Evolutionary conservation across 2,113 vertebrate genomes (phyloP), one percentile per base, ranked within the genome.

Genomic region (Rhineura floridana): DNA sequence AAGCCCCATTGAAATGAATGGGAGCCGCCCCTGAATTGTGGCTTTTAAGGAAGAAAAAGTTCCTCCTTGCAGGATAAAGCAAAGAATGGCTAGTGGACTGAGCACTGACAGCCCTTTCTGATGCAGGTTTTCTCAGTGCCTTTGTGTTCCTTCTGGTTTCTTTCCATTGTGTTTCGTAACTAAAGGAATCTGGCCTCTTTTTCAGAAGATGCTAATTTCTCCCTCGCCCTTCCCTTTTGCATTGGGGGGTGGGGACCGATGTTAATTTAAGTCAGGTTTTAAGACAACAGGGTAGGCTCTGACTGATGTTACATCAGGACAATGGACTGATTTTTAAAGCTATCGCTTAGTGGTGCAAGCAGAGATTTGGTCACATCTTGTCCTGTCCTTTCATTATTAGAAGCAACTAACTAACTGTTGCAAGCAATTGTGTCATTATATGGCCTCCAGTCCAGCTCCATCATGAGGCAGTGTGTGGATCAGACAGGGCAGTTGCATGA

Each of bases 201-300:
- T 69, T 44, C 48, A 42, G 7, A 46, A 82, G 48, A 67, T 86
- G 0, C 25, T 83, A 76, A 83, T 91, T 87, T 88, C 88, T 90
- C 91, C 89, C 91, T 93, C 94, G n/a, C n/a, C n/a, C n/a, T n/a
- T n/a, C n/a, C n/a, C n/a, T n/a, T 90, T 94, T 92, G 86, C 91
- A 92, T 7, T 50, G 75, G 44, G 46, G 69, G 21, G 81, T 10
- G 17, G 4, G 85, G 39, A 63, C 92, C 87, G 88, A 73, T 12
- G 42, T 88, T 95, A 94, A 96, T 94, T 94, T 89, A 91, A 95
- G 94, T 88, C 93, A 82, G 30, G 36, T 28, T 75, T 36, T 81
- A 73, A 73, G 44, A 75, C 69, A 81, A 62, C 63, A 25, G 15
- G 63, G 8, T 75, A 62, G 42, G 33, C 23, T 39, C 19, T 75